Evolutionary conservation across 2,797 vertebrate genomes (phyloP).

Genomic region (Lutjanus campechanus): DNA sequence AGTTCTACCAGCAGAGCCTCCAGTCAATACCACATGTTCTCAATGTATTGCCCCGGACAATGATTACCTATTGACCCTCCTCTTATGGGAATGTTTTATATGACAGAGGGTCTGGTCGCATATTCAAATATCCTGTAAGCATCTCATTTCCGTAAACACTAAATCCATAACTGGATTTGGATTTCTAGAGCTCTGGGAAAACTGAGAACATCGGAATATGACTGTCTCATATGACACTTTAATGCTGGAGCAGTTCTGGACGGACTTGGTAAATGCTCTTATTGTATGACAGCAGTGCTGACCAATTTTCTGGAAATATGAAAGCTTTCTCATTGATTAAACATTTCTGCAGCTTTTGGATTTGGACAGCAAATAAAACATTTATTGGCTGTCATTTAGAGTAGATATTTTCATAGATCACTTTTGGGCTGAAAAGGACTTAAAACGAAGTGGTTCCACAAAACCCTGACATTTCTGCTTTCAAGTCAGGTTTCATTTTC

Average conservation of each 20-base stretch:
- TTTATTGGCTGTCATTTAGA: conserved; percentile 12
- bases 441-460: neutral
- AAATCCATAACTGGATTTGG: conserved; percentile 82
- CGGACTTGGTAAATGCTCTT: conserved; percentile 20
- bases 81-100: conserved; percentile 82
- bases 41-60: conserved; percentile 69
- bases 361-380: conserved; percentile 7
- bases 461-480: conserved; percentile 15
- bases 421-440: neutral
- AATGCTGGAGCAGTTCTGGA: conserved; percentile 24
- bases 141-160: conserved; percentile 81
- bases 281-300: conserved; percentile 33
- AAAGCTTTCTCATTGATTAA: conserved; percentile 41
- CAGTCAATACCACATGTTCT: conserved; percentile 71
- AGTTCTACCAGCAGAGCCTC: conserved; percentile 52
- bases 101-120: conserved; percentile 71
- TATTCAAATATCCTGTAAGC: conserved; percentile 82
- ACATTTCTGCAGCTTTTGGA: conserved; percentile 19
- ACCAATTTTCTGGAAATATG: conserved; percentile 48
- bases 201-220: conserved; percentile 55
- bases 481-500: conserved; percentile 33
- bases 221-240: conserved; percentile 70
- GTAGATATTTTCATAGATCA: conserved; percentile 21
- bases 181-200: conserved; percentile 74
- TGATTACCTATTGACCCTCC: conserved; percentile 77